Evolutionary conservation across 2,888 invertebrate species (phyloP), one percentile per base, ranked within the genome.

Genomic region (Mesodorylaimus sp.): DNA sequence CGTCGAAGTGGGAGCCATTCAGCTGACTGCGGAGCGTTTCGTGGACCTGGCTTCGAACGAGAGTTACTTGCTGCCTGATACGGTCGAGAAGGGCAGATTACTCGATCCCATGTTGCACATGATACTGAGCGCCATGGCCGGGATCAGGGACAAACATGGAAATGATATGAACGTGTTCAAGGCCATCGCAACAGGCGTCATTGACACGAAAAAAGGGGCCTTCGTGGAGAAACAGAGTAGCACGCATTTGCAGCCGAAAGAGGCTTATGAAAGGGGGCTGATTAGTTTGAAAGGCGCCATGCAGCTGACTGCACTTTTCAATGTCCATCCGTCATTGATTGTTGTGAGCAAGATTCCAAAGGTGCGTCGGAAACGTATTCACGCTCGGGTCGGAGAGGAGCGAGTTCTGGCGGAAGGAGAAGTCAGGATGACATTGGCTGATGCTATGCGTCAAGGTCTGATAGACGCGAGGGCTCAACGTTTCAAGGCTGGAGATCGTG

Each of bases 241-340:
- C 25, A 79, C 84, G 67, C 75, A 87, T 55, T 70, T 88, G 53
- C 82, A 88, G 63, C 76, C 80, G 21, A 72, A 74, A 54, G 80
- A 81, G 64, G 88, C 88, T 28, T 81, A 89, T 53, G 79, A 82
- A 66, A 77, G 79, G 51, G 81, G 83, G 61, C 74, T 85, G 60
- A 81, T 89, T 32, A 81, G 84, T 13, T 79, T 83, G 1, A 83
- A 84, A 68, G 88, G 88, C 51, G 87, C 87, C 44, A 79, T 84
- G 51, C 74, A 84, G 63, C 74, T 84, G 53, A 83, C 81, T 68
- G 84, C 83, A 60, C 72, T 89, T 48, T 70, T 88, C 48, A 84
- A 84, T 65, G 83, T 91, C 48, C 61, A 60, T 46, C 61, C 66
- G 2, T 54, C 58, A 19, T 55, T 65, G 48, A 58, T 21, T 26